Base-by-base conservation (phyloP, 1,140 invertebrate genomes). In the Penaeus japonicus region DNA sequence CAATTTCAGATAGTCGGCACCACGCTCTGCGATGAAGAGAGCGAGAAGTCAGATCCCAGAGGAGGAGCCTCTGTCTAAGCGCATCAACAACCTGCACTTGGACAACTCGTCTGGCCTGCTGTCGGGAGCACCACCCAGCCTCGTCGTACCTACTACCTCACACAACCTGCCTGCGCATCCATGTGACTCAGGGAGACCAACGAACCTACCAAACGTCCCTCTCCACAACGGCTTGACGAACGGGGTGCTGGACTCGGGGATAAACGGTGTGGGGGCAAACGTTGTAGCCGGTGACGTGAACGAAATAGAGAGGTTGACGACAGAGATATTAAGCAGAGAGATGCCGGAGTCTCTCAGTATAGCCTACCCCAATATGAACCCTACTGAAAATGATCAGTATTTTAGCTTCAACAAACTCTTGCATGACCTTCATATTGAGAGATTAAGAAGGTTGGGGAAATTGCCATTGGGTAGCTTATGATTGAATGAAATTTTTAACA, bases 21-120 rank as follows among this genome's bases (percentile, higher is more conserved):
- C 15, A 15, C 15, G 47, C 47, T 47, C 47, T 47, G 47, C 47
- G 5, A 88, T 88, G 87, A 88, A 88, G 81, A 80, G 87, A 39
- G 70, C 62, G 17, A 47, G 87, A 78, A 81, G 84, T 30, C 87
- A 88, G 32, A 88, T 70, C 10, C 87, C 87, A 1, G 89, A 89
- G 57, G 89, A 89, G 70, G 89, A 89, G 73, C 89, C 89, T 10
- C 89, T 89, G 32, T 86, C 89, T 30, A 89, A 89, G 77, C 84
- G 89, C 35, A 89, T 89, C 62, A 89, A 89, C 79, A 89, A 89
- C 57, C 89, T 89, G 17, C 89, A 89, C 55, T 70, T 89, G 32
- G 89, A 89, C 47, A 75, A 75, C 54, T 81, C 82, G 0, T 84
- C 82, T n/a, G 78, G 24, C 78, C 24, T 18, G 27, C 53, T 54